Evolutionary conservation across 2,888 invertebrate genomes (phyloP).

Genomic region (Asteroscopus sphinx): DNA sequence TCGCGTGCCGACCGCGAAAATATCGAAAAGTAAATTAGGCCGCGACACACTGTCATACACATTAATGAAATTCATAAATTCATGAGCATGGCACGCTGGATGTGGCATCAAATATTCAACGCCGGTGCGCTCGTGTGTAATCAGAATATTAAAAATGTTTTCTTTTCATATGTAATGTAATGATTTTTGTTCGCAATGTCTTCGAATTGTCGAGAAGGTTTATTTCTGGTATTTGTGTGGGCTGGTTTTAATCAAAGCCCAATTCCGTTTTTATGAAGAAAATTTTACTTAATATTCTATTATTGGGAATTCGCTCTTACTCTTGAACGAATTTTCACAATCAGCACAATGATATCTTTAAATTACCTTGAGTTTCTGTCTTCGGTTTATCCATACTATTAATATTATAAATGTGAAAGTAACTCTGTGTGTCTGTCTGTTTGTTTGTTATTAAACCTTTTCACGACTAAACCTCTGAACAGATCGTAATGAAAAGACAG

Average conservation of each 20-base stretch:
- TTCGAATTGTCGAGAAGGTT: slow-evolving; percentile 24
- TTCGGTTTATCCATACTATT: too few species aligned
- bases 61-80: slow-evolving; percentile 80
- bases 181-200: slow-evolving; percentile 42
- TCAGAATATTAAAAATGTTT: slow-evolving; percentile 78
- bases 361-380: too few species aligned
- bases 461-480: too few species aligned
- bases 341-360: too few species aligned
- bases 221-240: slow-evolving; percentile 20
- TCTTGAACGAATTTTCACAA: too few species aligned
- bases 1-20: slow-evolving; percentile 34
- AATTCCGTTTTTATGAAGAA: too few species aligned
- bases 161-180: slow-evolving; percentile 63
- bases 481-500: too few species aligned
- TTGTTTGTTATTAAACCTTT: too few species aligned
- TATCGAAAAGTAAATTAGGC: slow-evolving; percentile 59
- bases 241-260: background rate
- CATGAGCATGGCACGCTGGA: slow-evolving; percentile 61
- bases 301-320: too few species aligned
- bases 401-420: too few species aligned
- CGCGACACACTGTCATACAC: slow-evolving; percentile 54
- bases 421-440: too few species aligned
- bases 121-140: slow-evolving; percentile 59
- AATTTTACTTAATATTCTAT: too few species aligned
- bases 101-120: slow-evolving; percentile 72